Evolutionary conservation across 2,797 vertebrate species (phyloP).

Genomic region (Myotis planiceps): DNA sequence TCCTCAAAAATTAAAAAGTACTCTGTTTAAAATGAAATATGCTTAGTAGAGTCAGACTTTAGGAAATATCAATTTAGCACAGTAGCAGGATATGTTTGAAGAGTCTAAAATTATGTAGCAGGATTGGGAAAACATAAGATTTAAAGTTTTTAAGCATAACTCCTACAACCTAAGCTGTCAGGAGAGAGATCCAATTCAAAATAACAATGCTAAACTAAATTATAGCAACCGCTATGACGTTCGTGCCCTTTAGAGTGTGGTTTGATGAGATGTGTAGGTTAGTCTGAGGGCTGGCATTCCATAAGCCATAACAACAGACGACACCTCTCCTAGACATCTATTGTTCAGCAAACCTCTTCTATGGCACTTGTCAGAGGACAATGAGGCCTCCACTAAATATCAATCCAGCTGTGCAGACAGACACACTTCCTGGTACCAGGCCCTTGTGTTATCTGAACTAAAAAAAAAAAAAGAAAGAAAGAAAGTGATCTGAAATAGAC

Average conservation of each 20-base stretch:
- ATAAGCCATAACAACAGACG: fast-evolving
- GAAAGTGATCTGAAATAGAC: background rate
- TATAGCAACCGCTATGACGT: background rate
- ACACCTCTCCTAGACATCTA: background rate
- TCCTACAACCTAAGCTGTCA: constrained; percentile 75
- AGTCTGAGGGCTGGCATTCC: background rate
- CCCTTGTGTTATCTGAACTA: background rate
- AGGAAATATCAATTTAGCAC: constrained; percentile 63
- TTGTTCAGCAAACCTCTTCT: background rate
- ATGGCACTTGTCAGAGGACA: background rate
- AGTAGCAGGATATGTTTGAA: constrained; percentile 67
- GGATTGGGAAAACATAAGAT: constrained; percentile 74
- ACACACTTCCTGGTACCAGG: background rate
- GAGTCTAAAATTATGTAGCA: constrained; percentile 77
- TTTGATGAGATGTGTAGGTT: background rate
- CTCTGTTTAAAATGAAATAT: constrained; percentile 70
- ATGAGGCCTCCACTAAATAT: background rate
- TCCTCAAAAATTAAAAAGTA: constrained; percentile 68
- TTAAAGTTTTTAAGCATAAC: constrained; percentile 74
- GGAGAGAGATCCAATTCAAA: constrained; percentile 57
- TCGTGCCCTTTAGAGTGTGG: background rate
- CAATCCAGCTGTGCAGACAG: background rate
- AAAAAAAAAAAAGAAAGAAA: background rate
- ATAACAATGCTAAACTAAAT: constrained; percentile 42
- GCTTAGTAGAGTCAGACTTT: constrained; percentile 53